Percentiles rank a stretch among this genome's conserved stretches.
phyloP scores from a whole-genome alignment of 1,140 invertebrate genomes.

The Papilio polytes region DNA sequence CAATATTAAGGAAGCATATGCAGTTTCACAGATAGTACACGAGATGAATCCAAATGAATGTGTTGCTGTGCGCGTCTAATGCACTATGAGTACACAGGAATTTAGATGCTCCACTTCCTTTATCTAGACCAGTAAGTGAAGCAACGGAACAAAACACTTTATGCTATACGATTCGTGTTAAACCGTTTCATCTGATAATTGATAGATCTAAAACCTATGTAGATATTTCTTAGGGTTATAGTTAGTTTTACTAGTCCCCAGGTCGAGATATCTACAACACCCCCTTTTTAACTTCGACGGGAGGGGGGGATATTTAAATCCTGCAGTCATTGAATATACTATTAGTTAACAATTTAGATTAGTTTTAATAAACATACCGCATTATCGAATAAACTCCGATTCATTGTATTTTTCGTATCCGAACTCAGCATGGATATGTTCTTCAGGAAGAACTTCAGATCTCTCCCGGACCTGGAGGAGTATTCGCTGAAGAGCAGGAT shows the following conservation, averaged over 20 bases:
- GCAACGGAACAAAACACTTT: background rate
- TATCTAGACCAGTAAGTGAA: background rate
- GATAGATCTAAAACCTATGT: background rate
- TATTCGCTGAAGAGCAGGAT: conserved; percentile 69
- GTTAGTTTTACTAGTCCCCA: too few species aligned
- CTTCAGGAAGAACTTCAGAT: conserved; percentile 59
- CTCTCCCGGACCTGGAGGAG: conserved; percentile 51
- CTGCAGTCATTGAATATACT: too few species aligned
- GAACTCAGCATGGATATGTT: conserved; percentile 55
- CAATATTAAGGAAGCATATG: conserved; percentile 4
- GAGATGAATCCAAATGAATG: background rate
- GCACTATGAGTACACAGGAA: conserved; percentile 1
- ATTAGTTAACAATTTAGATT: background rate
- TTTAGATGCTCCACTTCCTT: conserved; percentile 8
- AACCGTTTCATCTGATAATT: background rate
- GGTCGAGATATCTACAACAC: too few species aligned
- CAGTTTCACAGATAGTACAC: background rate
- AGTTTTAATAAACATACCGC: conserved; percentile 54
- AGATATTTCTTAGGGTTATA: background rate
- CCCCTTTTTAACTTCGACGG: too few species aligned
- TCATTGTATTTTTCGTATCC: conserved; percentile 46
- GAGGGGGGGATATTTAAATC: too few species aligned
- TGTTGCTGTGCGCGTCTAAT: background rate
- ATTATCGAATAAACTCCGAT: conserved; percentile 42
- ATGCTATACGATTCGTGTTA: background rate